phyloP scores from a whole-genome alignment of 2,113 vertebrate genomes.

The Anolis carolinensis region DNA sequence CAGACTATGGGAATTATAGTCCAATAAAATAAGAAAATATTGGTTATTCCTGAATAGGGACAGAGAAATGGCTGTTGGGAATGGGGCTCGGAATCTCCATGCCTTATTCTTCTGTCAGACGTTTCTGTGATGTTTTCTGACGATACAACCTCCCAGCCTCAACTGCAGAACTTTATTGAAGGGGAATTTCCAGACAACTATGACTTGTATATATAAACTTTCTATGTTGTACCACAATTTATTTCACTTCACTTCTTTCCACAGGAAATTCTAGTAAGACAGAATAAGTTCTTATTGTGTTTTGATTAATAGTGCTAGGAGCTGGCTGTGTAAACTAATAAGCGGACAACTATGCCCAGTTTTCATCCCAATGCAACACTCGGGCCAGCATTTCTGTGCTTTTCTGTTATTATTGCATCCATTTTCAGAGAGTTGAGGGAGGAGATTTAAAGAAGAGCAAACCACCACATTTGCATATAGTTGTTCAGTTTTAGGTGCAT shows the following conservation, averaged over 20 bases:
- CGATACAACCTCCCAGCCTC: not conserved
- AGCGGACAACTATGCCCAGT: too few species aligned
- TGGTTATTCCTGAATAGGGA: too few species aligned
- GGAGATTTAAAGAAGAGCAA: too few species aligned
- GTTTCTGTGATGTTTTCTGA: not conserved
- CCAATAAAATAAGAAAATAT: not conserved
- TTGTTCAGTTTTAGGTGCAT: too few species aligned
- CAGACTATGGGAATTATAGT: too few species aligned
- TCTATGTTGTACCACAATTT: not conserved
- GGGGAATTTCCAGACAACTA: not conserved
- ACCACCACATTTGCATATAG: too few species aligned
- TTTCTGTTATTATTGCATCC: too few species aligned
- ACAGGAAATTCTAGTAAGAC: not conserved
- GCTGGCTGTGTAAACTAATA: not conserved
- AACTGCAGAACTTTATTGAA: not conserved
- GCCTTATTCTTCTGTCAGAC: not conserved
- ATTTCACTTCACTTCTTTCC: not conserved
- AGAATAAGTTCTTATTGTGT: not conserved
- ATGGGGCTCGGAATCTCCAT: not conserved
- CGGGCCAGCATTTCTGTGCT: too few species aligned
- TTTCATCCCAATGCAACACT: too few species aligned
- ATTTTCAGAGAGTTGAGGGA: too few species aligned
- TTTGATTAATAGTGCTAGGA: not conserved
- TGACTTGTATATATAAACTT: not conserved
- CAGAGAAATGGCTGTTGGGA: not conserved